These are phyloP conservation scores for Tribolium madens DNA, from an alignment of 1,140 invertebrate genomes.

Conservation along the genomic window DNA sequence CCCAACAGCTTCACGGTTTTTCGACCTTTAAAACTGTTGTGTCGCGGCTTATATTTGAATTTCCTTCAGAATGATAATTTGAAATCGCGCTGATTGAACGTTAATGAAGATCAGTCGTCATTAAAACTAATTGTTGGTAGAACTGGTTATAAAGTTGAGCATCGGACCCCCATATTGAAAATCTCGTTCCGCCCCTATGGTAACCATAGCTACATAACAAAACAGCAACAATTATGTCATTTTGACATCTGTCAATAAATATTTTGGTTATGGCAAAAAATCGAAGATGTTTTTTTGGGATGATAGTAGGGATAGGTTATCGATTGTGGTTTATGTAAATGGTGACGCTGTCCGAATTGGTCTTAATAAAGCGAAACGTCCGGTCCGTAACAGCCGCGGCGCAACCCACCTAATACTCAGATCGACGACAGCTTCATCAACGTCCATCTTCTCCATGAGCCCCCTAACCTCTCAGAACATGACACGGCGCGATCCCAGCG, in stretches of 20 bases:
- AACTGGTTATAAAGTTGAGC: neutral
- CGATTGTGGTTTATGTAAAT: slow-evolving; percentile 35
- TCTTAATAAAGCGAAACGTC: slow-evolving; percentile 17
- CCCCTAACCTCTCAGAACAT: slow-evolving; percentile 53
- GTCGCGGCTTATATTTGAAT: neutral
- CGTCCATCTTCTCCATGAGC: slow-evolving; percentile 72
- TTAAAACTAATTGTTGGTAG: neutral
- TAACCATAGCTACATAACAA: slow-evolving; percentile 26
- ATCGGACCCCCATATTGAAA: neutral
- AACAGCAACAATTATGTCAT: slow-evolving; percentile 23
- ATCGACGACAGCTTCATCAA: slow-evolving; percentile 75
- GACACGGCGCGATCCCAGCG: slow-evolving; percentile 51
- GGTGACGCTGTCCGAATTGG: slow-evolving; percentile 3
- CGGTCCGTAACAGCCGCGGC: neutral
- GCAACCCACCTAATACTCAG: slow-evolving; percentile 78
- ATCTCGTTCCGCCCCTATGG: slow-evolving; percentile 9
- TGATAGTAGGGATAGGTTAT: slow-evolving; percentile 9
- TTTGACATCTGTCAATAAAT: neutral
- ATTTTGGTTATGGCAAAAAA: neutral
- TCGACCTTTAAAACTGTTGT: neutral
- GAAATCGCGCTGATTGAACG: neutral
- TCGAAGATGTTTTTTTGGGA: neutral
- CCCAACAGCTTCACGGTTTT: neutral
- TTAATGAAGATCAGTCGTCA: neutral
- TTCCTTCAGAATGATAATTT: neutral